Conservation (phyloP, 2,888 invertebrate genomes). For the Aspidiotus destructor region DNA sequence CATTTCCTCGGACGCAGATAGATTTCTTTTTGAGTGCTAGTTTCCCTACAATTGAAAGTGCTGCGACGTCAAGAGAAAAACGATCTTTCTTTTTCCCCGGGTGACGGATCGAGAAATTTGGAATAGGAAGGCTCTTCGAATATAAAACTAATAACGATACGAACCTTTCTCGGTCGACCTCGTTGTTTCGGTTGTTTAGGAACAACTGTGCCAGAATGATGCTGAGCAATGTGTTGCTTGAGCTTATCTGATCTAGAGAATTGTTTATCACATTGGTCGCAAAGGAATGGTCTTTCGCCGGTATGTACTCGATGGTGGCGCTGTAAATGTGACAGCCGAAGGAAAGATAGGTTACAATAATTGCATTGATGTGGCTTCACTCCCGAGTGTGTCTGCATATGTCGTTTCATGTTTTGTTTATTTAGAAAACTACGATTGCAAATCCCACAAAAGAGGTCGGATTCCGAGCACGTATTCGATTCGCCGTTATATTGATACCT, state of each 20-base stretch:
- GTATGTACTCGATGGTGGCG: conserved; percentile 62
- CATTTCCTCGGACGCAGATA: no score
- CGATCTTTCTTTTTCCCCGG: no score
- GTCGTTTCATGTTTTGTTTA: conserved; percentile 36
- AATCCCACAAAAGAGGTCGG: conserved; percentile 34
- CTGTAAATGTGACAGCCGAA: conserved; percentile 58
- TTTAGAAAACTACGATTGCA: conserved; percentile 36
- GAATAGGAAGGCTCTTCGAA: no score
- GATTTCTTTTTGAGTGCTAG: no score
- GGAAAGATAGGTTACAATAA: conserved; percentile 44
- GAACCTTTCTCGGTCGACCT: conserved; percentile 37
- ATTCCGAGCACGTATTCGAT: background rate
- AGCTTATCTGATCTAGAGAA: conserved; percentile 64
- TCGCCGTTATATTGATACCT: conserved; percentile 1
- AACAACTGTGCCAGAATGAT: conserved; percentile 34
- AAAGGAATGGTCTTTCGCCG: conserved; percentile 58
- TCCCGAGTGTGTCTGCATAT: conserved; percentile 38
- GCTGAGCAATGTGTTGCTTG: conserved; percentile 48
- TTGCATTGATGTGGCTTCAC: conserved; percentile 38
- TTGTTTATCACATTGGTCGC: conserved; percentile 58
- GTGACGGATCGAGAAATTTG: no score
- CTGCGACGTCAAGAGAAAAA: no score
- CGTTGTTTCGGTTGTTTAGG: conserved; percentile 35
- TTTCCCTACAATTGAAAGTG: no score
- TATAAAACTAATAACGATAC: background rate